Evolutionary conservation across 64 coral and sea anemone genomes (phyloP).

Genomic region (Trachythela sp.): DNA sequence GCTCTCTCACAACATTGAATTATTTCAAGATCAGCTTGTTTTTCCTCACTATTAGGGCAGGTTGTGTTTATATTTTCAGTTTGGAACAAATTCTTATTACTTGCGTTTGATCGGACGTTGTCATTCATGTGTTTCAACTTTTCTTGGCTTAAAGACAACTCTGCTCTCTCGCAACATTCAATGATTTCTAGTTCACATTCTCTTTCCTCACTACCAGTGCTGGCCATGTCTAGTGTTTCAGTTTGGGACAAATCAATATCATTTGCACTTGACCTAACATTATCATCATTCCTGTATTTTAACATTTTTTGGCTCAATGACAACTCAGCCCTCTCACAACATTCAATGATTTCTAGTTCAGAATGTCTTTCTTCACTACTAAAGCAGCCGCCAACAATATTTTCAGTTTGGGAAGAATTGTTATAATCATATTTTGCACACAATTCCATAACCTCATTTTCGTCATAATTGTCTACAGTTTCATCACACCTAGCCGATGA

Average conservation of each 20-base stretch:
- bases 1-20: background rate
- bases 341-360: background rate
- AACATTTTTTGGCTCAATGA: no score
- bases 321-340: background rate
- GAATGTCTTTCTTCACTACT: background rate
- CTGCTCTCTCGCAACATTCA: background rate
- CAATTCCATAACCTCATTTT: background rate
- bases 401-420: background rate
- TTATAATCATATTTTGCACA: background rate
- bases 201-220: background rate
- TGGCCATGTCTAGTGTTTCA: no score
- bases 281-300: background rate
- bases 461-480: background rate
- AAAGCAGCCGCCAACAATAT: background rate
- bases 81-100: background rate
- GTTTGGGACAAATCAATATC: background rate
- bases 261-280: background rate
- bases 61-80: background rate
- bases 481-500: background rate
- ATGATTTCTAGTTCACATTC: background rate
- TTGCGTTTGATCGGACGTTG: background rate
- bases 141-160: background rate
- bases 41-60: background rate
- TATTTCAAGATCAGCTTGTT: background rate
- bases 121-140: background rate